phyloP scores from a whole-genome alignment of 2,113 vertebrate genomes.

The Saguinus imperator region DNA sequence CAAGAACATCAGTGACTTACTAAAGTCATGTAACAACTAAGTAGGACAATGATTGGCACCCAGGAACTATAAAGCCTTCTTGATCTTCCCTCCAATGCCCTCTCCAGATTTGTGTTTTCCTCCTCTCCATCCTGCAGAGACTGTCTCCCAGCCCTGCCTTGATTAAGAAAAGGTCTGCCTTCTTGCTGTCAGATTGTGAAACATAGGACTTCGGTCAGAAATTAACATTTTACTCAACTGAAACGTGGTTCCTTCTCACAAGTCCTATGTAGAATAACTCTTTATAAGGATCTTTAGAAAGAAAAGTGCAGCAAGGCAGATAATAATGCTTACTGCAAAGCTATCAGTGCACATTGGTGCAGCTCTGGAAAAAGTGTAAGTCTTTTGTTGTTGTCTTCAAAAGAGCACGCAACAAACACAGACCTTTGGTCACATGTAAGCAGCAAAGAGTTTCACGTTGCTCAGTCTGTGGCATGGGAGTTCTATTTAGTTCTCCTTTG shows the following conservation, averaged over 20 bases:
- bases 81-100: accelerated
- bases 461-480: not conserved
- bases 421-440: not conserved
- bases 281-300: not conserved
- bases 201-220: not conserved
- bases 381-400: not conserved
- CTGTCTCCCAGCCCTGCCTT: not conserved
- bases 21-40: not conserved
- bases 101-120: not conserved
- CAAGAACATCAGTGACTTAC: not conserved
- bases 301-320: not conserved
- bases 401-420: not conserved
- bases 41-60: not conserved
- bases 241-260: not conserved
- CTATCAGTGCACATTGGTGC: accelerated
- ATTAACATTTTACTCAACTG: not conserved
- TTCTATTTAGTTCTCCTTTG: not conserved
- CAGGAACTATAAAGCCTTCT: not conserved
- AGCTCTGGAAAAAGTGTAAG: not conserved
- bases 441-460: not conserved
- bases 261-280: not conserved
- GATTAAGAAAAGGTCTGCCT: not conserved
- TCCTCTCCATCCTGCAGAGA: not conserved
- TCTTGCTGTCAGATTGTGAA: not conserved
- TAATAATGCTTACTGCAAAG: not conserved